Conservation (phyloP, 2,888 invertebrate species). For the Pegoplata infirma region DNA sequence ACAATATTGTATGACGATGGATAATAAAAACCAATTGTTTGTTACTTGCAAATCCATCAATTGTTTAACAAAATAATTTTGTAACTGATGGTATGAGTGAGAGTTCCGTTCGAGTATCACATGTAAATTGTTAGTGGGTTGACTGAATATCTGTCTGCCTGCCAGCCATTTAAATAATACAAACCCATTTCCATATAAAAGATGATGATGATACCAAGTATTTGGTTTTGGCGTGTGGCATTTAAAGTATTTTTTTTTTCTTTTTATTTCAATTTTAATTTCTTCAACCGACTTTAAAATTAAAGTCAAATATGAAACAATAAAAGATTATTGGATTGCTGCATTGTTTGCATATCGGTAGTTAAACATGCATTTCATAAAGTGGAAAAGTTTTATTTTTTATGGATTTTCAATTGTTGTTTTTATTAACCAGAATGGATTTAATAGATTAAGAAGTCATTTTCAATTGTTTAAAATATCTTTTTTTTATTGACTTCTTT, state of each 20-base stretch:
- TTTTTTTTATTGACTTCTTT: no score
- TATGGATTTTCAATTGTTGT: constrained; percentile 2
- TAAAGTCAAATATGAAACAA: constrained; percentile 60
- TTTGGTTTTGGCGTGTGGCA: constrained; percentile 51
- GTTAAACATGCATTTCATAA: constrained; percentile 7
- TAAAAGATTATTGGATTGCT: constrained; percentile 59
- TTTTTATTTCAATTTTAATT: not conserved
- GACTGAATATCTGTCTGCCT: no score
- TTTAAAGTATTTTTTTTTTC: constrained; percentile 34
- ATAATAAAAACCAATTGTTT: constrained; percentile 33
- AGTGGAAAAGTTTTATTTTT: not conserved
- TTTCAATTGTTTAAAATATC: not conserved
- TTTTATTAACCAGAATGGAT: not conserved
- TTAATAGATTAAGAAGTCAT: not conserved
- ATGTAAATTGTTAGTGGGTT: not conserved
- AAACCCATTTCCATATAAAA: no score
- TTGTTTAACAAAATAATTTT: constrained; percentile 36
- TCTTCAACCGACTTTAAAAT: constrained; percentile 42
- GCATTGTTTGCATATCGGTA: constrained; percentile 25
- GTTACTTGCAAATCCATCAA: constrained; percentile 21
- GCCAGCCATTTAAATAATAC: no score
- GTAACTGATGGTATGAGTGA: not conserved
- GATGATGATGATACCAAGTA: constrained; percentile 29
- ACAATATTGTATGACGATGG: no score
- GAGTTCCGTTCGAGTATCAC: not conserved